Conservation (phyloP, 2,113 vertebrate species). For the Centropristis striata region DNA sequence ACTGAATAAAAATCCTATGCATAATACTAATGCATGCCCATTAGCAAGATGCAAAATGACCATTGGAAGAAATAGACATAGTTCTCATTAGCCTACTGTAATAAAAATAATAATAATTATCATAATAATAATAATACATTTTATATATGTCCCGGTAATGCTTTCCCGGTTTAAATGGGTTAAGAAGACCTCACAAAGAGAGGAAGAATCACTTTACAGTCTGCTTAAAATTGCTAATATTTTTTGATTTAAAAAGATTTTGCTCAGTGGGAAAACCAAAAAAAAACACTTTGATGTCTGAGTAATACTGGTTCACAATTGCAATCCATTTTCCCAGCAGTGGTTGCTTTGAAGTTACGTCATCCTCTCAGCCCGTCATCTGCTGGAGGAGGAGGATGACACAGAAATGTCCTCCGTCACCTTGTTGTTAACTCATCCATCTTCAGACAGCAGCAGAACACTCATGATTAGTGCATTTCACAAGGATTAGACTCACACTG, state of each 20-base stretch:
- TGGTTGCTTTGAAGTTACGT: constrained; percentile 25
- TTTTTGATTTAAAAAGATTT: constrained; percentile 5
- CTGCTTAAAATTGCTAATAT: constrained; percentile 2
- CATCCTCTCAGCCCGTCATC: constrained; percentile 13
- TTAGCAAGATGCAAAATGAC: too few species aligned
- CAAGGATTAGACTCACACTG: neutral
- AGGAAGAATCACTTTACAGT: neutral
- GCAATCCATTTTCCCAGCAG: constrained; percentile 17
- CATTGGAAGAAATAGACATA: too few species aligned
- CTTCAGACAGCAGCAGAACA: neutral
- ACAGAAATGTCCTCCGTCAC: neutral
- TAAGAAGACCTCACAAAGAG: neutral
- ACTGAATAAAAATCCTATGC: too few species aligned
- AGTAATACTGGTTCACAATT: constrained; percentile 4
- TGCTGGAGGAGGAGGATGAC: neutral
- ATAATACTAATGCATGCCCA: too few species aligned
- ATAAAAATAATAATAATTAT: too few species aligned
- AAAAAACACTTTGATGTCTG: neutral
- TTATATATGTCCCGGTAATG: too few species aligned
- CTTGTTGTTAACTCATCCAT: constrained; percentile 7
- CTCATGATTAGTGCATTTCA: constrained; percentile 10
- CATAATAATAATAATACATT: too few species aligned
- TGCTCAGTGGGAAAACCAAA: neutral
- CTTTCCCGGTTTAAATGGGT: too few species aligned
- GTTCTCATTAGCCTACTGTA: too few species aligned